Base-by-base conservation (phyloP, 2,113 vertebrate genomes). In the Pachycephala philippinensis region DNA sequence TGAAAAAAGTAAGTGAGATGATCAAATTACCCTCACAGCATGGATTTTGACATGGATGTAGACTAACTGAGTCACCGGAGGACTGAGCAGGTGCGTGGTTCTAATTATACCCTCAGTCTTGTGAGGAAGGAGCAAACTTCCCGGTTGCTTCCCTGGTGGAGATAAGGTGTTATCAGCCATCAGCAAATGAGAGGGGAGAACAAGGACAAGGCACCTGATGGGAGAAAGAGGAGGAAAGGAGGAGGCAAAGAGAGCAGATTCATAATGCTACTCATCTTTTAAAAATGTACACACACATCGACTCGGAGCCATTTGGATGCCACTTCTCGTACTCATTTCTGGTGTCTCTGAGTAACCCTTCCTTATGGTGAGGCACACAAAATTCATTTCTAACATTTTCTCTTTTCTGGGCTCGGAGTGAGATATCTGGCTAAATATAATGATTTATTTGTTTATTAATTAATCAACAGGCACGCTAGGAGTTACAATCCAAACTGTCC, bases 41-140 rank as follows among this genome's bases (percentile, higher is more conserved):
- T 95, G 96, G 97, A 95, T 95, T 93, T 94, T 96, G 97, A 95
- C 92, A 90, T 84, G 96, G 90, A 91, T 97, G 90, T 95, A 96
- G 94, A 96, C 95, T 90, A 91, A 92, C 85, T 7, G 87, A 97
- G 91, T 89, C 96, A 95, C 90, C 1, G 44, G 96, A 95, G 96
- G 86, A 84, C 93, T 84, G 94, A 97, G 95, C 96, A 97, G 95
- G 96, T 97, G 97, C 84, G 4, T 94, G 89, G 91, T 77, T 96
- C 94, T 97, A 97, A 97, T 96, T 96, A 97, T 95, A 93, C 88
- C 94, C 95, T 93, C 80, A 90, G 94, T 72, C 93, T 96, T 95
- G 94, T 70, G 94, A 95, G 93, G 89, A 93, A 91, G 90, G 89
- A 96, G 90, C 80, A 89, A 93, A 89, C 90, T 96, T 96, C 93